Base-by-base conservation (phyloP, 2,888 invertebrate species). In the Ellobium chinense region DNA sequence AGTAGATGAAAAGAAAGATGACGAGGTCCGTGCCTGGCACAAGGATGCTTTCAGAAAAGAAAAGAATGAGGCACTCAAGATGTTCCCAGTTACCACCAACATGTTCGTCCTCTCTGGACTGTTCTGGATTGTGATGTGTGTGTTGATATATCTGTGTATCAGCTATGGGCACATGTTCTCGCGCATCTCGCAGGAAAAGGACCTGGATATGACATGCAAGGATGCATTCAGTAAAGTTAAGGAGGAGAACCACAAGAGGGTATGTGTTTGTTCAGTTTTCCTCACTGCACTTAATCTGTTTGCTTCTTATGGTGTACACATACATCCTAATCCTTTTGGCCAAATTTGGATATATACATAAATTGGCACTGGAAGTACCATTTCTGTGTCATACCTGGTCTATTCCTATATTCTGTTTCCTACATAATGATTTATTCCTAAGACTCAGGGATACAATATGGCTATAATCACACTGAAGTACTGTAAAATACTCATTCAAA, bases 81-180 rank as follows among this genome's bases (percentile, higher is more conserved):
- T 63, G 27, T 84, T 85, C 76, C 84, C 84, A 14, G 18, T 85
- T 21, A 81, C 79, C 9, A 68, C 37, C 56, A 78, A 80, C 14
- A 69, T 80, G 37, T 39, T 85, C 37, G 39, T 80, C 54, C 21
- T 77, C 0, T 85, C 85, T 12, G 58, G 78, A 0, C 14, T 83
- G n/a, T 82, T 84, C 39, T 85, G 84, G 85, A 37, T 60, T 0
- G 29, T 34, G 1, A 27, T 81, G 21, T 24, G 60, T 9, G 2
- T 46, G 24, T 9, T 73, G 18, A n/a, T 66, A 1, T 81, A 81
- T 31, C 37, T 58, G 18, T 31, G 72, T 54, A 54, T 81, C 24
- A 74, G 34, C 18, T 78, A 77, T 34, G 68, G 73, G n/a, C 21
- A 70, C 12, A 54, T 83, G 36, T 79, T 76, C 46, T 34, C 65